phyloP scores from a whole-genome alignment of 1,140 invertebrate genomes.

The Spodoptera litura region DNA sequence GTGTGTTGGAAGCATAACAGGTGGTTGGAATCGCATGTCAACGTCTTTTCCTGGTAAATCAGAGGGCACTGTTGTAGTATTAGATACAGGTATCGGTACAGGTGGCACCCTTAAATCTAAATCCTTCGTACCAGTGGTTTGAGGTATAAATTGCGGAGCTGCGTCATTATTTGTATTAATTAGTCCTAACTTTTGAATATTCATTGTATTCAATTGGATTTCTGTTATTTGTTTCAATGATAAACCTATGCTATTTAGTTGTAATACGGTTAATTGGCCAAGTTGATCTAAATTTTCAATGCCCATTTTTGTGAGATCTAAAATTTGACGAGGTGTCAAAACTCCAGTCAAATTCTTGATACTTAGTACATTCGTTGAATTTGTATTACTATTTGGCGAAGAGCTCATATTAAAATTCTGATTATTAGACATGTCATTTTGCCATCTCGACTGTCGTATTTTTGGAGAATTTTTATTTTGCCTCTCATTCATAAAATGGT shows the following conservation, averaged over 20 bases:
- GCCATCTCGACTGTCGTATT: constrained; percentile 88
- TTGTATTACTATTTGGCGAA: constrained; percentile 66
- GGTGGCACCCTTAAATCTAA: constrained; percentile 83
- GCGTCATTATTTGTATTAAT: constrained; percentile 76
- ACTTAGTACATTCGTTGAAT: constrained; percentile 79
- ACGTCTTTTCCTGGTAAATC: constrained; percentile 82
- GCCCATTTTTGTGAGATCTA: constrained; percentile 86
- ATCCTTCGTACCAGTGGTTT: constrained; percentile 70
- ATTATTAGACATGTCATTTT: constrained; percentile 74
- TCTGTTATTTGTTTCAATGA: constrained; percentile 87
- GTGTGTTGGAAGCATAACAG: constrained; percentile 50
- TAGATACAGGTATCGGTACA: constrained; percentile 60
- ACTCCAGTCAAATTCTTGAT: constrained; percentile 87
- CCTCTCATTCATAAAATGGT: constrained; percentile 71
- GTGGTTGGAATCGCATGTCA: constrained; percentile 85
- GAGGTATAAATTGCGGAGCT: constrained; percentile 59
- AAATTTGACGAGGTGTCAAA: constrained; percentile 86
- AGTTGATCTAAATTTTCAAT: constrained; percentile 87
- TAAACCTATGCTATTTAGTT: constrained; percentile 87
- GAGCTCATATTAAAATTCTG: constrained; percentile 78
- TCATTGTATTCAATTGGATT: constrained; percentile 87
- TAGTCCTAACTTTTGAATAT: constrained; percentile 85
- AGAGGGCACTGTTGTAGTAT: constrained; percentile 60
- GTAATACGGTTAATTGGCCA: constrained; percentile 86
- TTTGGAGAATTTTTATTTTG: constrained; percentile 84